Evolutionary conservation across 2,888 invertebrate genomes (phyloP), one percentile per base, ranked within the genome.

Genomic region (Melanotus villosus): DNA sequence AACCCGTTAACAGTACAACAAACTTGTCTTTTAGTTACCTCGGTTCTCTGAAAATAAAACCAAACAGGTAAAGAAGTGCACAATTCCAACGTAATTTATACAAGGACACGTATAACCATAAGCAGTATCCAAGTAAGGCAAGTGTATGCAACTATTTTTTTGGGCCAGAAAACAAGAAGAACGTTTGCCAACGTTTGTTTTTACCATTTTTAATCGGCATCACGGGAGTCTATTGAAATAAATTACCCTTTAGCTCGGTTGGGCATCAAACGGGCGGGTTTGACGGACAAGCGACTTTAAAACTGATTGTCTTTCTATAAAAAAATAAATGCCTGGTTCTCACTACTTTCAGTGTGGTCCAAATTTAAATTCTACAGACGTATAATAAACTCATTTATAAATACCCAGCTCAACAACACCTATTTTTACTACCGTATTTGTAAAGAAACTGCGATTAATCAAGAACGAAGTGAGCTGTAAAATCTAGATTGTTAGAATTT

Each of bases 311-410:
- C 58, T 67, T 54, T 67, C 58, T 59, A 34, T 54, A 67, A 67
- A 67, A 12, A 60, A 60, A n/a, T n/a, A n/a, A n/a, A 60, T 34
- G 60, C 60, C 38, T 12, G 50, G 18, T 45, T 65, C 58, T 50
- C 34, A 30, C n/a, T n/a, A n/a, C n/a, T n/a, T n/a, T n/a, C 30
- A 9, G 66, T 67, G 66, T 67, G 66, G 66, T 67, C 66, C 60
- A 38, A 16, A 41, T 67, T 67, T 26, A n/a, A 67, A 67, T 67
- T 66, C 66, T 52, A 52, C 19, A n/a, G n/a, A n/a, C n/a, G n/a
- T n/a, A n/a, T n/a, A n/a, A n/a, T n/a, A n/a, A n/a, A n/a, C n/a
- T n/a, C n/a, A n/a, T n/a, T n/a, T n/a, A n/a, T n/a, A n/a, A n/a
- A n/a, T n/a, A n/a, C n/a, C n/a, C n/a, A n/a, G n/a, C n/a, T n/a